Evolutionary conservation across 2,113 vertebrate genomes (phyloP).

Genomic region (Nicator chloris): DNA sequence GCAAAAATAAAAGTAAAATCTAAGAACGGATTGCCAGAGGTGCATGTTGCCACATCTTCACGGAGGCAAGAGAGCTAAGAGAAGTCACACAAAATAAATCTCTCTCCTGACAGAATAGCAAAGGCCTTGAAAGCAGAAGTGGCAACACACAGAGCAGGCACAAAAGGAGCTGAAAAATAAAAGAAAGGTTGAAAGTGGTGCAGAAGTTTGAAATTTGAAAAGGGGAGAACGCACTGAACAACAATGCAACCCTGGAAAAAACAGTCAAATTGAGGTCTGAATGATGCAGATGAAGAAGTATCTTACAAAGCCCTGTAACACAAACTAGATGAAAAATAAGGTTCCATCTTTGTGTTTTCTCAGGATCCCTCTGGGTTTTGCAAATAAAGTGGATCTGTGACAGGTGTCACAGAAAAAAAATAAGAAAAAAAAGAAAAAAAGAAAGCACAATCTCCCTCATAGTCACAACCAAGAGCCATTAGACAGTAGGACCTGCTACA

Average conservation of each 20-base stretch:
- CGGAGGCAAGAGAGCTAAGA: background rate
- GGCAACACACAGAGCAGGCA: background rate
- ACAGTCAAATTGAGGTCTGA: background rate
- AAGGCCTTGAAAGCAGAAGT: background rate
- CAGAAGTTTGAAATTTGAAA: background rate
- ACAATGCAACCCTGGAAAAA: background rate
- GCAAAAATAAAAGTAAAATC: background rate
- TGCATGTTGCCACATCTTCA: background rate
- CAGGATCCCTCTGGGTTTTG: background rate
- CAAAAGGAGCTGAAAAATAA: background rate
- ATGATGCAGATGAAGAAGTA: background rate
- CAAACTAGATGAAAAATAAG: background rate
- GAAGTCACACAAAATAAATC: background rate
- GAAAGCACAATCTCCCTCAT: background rate
- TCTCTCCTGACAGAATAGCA: background rate
- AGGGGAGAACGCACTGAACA: background rate
- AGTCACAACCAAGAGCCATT: background rate
- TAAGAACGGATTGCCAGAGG: background rate
- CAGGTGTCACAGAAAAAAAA: no score
- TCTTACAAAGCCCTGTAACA: background rate
- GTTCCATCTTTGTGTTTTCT: background rate
- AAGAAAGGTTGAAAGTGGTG: background rate
- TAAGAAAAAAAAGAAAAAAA: no score
- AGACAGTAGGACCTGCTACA: background rate
- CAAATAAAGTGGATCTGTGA: background rate